Percentiles rank a stretch among this genome's conserved stretches.
Evolutionary conservation across 1,140 invertebrate species (phyloP).

Genomic region (Notospermus geniculatus): DNA sequence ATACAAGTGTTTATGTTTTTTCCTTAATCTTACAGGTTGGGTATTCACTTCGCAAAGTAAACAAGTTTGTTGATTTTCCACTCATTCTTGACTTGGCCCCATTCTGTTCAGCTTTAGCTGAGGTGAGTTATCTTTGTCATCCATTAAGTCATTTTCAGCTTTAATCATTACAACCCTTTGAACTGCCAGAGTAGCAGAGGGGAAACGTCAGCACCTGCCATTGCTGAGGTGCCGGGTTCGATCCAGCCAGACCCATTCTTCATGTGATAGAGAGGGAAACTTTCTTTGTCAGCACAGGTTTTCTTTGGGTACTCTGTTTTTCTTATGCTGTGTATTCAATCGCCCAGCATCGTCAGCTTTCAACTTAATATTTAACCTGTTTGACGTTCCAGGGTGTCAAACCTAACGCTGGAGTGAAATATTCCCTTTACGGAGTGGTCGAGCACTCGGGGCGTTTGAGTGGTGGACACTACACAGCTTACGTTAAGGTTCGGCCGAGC

Average conservation of each 20-base stretch:
- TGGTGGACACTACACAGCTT: conserved; percentile 95
- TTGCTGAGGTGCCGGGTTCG: no score
- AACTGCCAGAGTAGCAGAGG: no score
- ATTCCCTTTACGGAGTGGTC: conserved; percentile 91
- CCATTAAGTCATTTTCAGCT: no score
- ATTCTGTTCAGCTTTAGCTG: conserved; percentile 78
- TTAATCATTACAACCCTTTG: no score
- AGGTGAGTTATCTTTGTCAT: conserved; percentile 61
- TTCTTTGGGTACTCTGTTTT: no score
- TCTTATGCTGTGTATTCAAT: no score
- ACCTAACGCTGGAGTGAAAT: conserved; percentile 63
- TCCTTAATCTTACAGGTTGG: conserved; percentile 60
- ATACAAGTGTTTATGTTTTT: conserved; percentile 16
- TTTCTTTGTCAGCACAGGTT: no score
- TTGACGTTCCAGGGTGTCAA: conserved; percentile 38
- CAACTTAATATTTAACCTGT: conserved; percentile 25
- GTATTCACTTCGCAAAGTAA: conserved; percentile 72
- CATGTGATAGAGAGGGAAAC: no score
- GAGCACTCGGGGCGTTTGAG: conserved; percentile 87
- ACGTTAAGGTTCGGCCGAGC: conserved; percentile 62
- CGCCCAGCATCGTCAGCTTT: no score
- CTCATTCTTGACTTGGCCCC: conserved; percentile 83
- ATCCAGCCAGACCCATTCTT: no score
- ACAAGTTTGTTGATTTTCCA: conserved; percentile 84
- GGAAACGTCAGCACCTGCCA: no score